Percentiles rank a stretch among this genome's conserved stretches.
Conservation (phyloP, 1,140 invertebrate genomes). For the Drosophila lacteicornis region DNA sequence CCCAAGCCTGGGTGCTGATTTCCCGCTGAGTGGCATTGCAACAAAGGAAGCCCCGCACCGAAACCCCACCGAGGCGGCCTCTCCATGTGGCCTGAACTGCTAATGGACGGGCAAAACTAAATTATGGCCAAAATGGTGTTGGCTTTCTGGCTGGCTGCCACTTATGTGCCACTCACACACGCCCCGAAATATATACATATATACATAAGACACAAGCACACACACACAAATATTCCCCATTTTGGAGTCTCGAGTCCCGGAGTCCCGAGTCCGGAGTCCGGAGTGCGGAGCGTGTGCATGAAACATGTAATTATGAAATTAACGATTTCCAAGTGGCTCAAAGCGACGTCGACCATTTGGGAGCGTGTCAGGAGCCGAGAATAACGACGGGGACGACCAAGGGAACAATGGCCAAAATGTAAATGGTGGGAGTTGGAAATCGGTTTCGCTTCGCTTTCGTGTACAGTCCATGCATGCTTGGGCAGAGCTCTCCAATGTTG, state of each 20-base stretch:
- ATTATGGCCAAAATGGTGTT: conserved; percentile 83
- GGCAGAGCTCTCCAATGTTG: not conserved
- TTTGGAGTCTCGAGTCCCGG: conserved; percentile 54
- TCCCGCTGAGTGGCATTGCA: conserved; percentile 71
- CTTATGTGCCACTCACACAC: conserved; percentile 76
- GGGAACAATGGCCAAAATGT: conserved; percentile 15
- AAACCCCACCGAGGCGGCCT: not conserved
- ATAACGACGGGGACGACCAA: not conserved
- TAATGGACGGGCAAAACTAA: conserved; percentile 81
- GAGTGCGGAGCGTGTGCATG: conserved; percentile 64
- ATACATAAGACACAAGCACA: not conserved
- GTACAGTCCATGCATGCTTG: conserved; percentile 15
- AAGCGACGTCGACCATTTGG: conserved; percentile 52
- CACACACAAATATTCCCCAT: conserved; percentile 34
- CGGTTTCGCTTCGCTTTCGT: not conserved
- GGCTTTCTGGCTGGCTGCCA: conserved; percentile 81
- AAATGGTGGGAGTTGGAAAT: not conserved
- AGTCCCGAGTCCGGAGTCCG: not conserved
- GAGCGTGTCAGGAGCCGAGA: conserved; percentile 36
- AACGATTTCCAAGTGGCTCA: conserved; percentile 82
- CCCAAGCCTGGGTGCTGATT: conserved; percentile 65
- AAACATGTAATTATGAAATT: conserved; percentile 84
- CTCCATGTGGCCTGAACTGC: conserved; percentile 51
- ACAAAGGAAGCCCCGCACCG: conserved; percentile 55
- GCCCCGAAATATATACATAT: conserved; percentile 17